phyloP scores from a whole-genome alignment of 30 jellyfish, hydroid and myxozoan genomes.

The Aurelia aurita region DNA sequence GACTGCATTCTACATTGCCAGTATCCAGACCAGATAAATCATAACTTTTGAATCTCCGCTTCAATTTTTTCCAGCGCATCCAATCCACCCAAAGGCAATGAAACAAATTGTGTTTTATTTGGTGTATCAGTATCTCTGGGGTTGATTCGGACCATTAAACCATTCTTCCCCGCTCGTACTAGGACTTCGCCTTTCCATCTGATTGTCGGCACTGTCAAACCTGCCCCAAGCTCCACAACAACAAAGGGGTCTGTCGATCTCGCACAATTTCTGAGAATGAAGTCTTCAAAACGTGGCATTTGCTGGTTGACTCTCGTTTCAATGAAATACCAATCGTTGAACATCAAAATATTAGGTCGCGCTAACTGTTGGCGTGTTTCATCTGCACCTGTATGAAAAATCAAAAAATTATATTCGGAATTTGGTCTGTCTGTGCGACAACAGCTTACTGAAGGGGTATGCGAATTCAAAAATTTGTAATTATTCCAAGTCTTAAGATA shows the following conservation, averaged over 20 bases:
- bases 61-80: constrained; percentile 80
- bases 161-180: constrained; percentile 13
- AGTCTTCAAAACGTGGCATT: constrained; percentile 21
- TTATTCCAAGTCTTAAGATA: too few species aligned
- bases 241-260: constrained; percentile 24
- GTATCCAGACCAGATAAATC: background rate
- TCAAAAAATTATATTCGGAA: background rate
- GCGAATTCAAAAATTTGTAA: too few species aligned
- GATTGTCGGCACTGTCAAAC: constrained; percentile 78
- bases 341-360: constrained; percentile 80
- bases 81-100: constrained; percentile 69
- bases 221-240: constrained; percentile 90
- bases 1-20: too few species aligned
- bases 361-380: constrained; percentile 54
- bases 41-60: constrained; percentile 18
- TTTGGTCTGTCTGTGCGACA: too few species aligned
- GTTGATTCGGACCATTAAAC: constrained; percentile 66
- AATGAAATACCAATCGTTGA: constrained; percentile 68
- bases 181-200: constrained; percentile 69
- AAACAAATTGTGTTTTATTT: constrained; percentile 12
- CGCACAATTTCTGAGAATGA: background rate
- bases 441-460: too few species aligned
- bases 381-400: constrained; percentile 30
- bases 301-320: constrained; percentile 55
- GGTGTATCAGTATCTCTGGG: constrained; percentile 82